phyloP scores from a whole-genome alignment of 2,888 invertebrate species.

The Frankliniella intonsa region DNA sequence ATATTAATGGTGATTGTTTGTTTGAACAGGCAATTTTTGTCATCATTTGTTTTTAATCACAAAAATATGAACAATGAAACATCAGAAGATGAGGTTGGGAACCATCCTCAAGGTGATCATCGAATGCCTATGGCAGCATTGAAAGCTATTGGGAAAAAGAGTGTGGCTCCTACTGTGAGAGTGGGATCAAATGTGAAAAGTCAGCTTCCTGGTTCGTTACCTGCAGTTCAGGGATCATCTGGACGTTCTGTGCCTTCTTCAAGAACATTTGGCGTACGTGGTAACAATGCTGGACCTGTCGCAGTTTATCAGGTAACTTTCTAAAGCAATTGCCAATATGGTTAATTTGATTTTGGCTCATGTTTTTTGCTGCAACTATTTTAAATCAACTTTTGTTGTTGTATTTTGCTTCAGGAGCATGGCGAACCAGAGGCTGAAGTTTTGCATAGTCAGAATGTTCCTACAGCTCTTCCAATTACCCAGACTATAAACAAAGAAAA shows the following conservation, averaged over 20 bases:
- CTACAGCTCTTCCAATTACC: slow-evolving; percentile 37
- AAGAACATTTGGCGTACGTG: not conserved
- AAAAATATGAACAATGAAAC: not conserved
- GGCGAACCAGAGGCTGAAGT: not conserved
- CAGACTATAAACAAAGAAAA: slow-evolving; percentile 61
- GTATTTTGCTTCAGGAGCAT: not conserved
- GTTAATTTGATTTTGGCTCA: not conserved
- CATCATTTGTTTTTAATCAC: slow-evolving; percentile 17
- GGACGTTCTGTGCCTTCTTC: not conserved
- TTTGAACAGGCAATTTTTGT: slow-evolving; percentile 27
- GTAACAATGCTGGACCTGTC: not conserved
- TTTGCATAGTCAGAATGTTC: not conserved
- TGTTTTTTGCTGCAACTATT: not conserved
- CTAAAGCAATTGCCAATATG: slow-evolving; percentile 7
- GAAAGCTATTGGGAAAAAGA: not conserved
- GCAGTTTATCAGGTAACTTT: not conserved
- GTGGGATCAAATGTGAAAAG: slow-evolving; percentile 29
- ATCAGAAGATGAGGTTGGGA: not conserved
- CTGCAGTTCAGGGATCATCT: not conserved
- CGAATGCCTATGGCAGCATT: not conserved
- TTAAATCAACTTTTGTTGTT: not conserved
- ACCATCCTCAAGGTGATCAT: not conserved
- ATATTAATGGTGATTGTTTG: slow-evolving; percentile 18
- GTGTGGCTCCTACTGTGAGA: slow-evolving; percentile 20
- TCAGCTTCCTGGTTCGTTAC: not conserved